Evolutionary conservation across 2,113 vertebrate genomes (phyloP).

Genomic region (Mus spicilegus): DNA sequence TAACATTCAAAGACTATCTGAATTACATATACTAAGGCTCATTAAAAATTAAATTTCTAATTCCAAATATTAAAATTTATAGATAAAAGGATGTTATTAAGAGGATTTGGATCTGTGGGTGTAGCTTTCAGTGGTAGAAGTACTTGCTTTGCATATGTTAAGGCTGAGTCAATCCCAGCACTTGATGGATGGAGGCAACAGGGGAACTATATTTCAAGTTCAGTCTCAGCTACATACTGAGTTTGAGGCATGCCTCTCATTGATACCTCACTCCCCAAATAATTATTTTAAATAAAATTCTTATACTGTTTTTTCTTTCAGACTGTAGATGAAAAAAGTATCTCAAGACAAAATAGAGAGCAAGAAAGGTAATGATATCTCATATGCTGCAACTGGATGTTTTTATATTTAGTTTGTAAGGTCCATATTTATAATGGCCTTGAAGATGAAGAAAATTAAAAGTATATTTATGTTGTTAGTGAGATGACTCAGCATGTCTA

Average conservation of each 20-base stretch:
- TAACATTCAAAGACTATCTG: background rate
- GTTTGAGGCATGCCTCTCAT: background rate
- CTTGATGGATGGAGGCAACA: background rate
- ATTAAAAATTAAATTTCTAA: conserved; percentile 39
- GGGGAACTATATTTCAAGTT: background rate
- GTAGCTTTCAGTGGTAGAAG: background rate
- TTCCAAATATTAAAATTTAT: conserved; percentile 6
- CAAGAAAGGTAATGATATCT: conserved; percentile 89
- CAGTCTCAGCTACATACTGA: background rate
- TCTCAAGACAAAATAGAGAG: conserved; percentile 84
- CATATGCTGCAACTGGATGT: background rate
- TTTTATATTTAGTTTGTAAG: conserved; percentile 52
- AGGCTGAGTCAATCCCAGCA: background rate
- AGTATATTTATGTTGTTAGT: background rate
- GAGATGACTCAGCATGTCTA: background rate
- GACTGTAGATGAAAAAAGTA: conserved; percentile 88
- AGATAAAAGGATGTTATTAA: background rate
- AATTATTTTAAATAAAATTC: background rate
- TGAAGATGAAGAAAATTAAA: conserved; percentile 38
- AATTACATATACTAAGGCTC: background rate
- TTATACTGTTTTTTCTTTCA: conserved; percentile 77
- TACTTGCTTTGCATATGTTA: background rate
- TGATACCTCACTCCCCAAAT: background rate
- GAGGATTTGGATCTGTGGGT: background rate
- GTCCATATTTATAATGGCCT: background rate